A percentile compares a stretch with the other conserved stretches of the same genome.
Evolutionary conservation across 2,797 vertebrate species (phyloP).

Genomic region (Chelonia mydas): DNA sequence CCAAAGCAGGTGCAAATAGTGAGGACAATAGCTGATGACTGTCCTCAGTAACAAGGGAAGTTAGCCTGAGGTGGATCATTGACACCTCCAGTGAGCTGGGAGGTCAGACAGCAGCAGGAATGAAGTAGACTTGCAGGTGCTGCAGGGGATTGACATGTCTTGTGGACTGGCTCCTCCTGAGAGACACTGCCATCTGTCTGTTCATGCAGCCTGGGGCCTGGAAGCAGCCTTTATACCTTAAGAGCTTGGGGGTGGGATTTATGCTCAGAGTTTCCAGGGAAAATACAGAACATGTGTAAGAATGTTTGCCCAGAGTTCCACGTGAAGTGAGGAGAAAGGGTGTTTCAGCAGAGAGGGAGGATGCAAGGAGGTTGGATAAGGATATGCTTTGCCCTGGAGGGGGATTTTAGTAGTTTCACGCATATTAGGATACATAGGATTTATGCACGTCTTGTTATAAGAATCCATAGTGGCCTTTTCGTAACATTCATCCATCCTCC

Average conservation of each 20-base stretch:
- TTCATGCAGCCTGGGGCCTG: not conserved
- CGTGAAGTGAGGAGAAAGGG: not conserved
- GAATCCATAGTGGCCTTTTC: not conserved
- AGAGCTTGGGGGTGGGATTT: not conserved
- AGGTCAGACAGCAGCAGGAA: not conserved
- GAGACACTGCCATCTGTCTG: not conserved
- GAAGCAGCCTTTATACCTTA: not conserved
- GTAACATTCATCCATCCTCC: not conserved
- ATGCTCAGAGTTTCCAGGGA: not conserved
- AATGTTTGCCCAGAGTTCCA: not conserved
- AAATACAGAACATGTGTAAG: not conserved
- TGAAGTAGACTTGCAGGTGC: not conserved
- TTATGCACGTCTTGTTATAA: not conserved
- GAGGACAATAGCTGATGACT: not conserved
- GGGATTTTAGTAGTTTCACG: not conserved
- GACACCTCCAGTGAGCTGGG: not conserved
- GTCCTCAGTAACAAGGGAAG: not conserved
- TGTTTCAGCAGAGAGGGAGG: not conserved
- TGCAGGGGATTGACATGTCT: not conserved
- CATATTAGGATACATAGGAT: not conserved
- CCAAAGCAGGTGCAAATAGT: not conserved
- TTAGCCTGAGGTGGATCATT: not conserved
- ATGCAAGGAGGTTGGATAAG: not conserved
- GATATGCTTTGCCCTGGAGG: not conserved
- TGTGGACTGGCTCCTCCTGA: fast-evolving